A percentile compares a stretch with the other conserved stretches of the same genome.
These are phyloP conservation scores for Buceros bicornis DNA, from an alignment of 2,797 vertebrate species.

Conservation along the genomic window DNA sequence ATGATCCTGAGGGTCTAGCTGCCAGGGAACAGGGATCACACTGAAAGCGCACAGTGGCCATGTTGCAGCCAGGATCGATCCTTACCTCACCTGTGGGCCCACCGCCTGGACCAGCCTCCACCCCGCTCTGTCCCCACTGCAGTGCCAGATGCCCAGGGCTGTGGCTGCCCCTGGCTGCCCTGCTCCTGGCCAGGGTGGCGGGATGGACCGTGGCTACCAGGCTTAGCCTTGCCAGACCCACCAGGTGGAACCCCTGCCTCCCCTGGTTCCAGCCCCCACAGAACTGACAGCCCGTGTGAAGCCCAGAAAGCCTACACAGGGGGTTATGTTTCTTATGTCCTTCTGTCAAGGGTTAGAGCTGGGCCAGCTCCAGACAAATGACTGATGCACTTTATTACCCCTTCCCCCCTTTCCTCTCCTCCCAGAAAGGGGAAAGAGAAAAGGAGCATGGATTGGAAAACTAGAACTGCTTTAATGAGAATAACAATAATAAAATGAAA, in stretches of 20 bases:
- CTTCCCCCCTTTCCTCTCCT: too few species aligned
- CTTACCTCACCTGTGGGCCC: neutral
- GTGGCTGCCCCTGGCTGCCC: neutral
- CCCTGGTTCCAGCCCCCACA: neutral
- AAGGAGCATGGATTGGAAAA: too few species aligned
- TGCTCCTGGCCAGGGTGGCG: neutral
- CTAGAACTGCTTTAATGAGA: too few species aligned
- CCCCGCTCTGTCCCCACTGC: neutral
- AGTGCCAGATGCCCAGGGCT: fast-evolving
- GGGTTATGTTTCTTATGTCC: fast-evolving
- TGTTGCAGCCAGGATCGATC: neutral
- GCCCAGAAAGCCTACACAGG: neutral
- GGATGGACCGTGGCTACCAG: neutral
- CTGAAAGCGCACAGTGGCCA: fast-evolving
- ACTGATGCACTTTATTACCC: too few species aligned
- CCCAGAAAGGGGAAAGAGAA: too few species aligned
- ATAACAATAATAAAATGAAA: too few species aligned
- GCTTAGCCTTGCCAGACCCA: fast-evolving
- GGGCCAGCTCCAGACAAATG: too few species aligned
- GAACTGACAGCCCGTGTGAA: fast-evolving
- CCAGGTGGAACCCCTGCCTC: fast-evolving
- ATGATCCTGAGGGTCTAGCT: neutral
- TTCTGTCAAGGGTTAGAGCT: neutral
- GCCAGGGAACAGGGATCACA: fast-evolving
- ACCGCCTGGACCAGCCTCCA: neutral